Conservation (phyloP, 92 coral and sea anemone species). For the Siderastrea siderea region DNA sequence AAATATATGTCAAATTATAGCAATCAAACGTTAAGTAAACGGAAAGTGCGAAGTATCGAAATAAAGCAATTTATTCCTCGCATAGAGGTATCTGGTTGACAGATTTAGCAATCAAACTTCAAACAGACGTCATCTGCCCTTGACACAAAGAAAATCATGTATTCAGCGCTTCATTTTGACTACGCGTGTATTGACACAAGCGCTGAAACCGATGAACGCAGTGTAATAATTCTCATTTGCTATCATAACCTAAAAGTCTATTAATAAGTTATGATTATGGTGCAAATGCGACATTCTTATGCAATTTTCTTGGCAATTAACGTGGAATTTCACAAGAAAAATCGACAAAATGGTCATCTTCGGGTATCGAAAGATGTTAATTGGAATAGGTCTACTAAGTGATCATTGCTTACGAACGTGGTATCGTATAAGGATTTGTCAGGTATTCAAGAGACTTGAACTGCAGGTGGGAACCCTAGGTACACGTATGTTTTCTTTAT, state of each 20-base stretch:
- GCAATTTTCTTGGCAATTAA: not conserved
- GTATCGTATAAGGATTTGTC: not conserved
- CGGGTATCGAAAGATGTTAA: not conserved
- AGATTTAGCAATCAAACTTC: not conserved
- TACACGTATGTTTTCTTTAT: conserved; percentile 27
- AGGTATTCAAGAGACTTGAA: not conserved
- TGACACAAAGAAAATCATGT: conserved; percentile 21
- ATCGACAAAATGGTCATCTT: not conserved
- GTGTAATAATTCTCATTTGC: conserved; percentile 3
- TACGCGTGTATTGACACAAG: conserved; percentile 16
- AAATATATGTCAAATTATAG: conserved; percentile 10
- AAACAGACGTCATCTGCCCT: not conserved
- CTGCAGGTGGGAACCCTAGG: conserved; percentile 30
- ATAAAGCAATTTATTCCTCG: conserved; percentile 8
- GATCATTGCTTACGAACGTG: not conserved
- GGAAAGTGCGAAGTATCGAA: conserved; percentile 5
- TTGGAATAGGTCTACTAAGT: not conserved
- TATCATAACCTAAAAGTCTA: not conserved
- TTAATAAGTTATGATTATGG: conserved; percentile 39
- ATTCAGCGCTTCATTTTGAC: not conserved
- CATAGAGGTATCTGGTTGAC: not conserved
- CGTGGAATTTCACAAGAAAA: not conserved
- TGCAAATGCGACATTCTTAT: not conserved
- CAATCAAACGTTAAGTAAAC: conserved; percentile 12
- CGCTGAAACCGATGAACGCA: not conserved